Evolutionary conservation across 2,797 vertebrate species (phyloP), one percentile per base, ranked within the genome.

Genomic region (Gallinago stenura): DNA sequence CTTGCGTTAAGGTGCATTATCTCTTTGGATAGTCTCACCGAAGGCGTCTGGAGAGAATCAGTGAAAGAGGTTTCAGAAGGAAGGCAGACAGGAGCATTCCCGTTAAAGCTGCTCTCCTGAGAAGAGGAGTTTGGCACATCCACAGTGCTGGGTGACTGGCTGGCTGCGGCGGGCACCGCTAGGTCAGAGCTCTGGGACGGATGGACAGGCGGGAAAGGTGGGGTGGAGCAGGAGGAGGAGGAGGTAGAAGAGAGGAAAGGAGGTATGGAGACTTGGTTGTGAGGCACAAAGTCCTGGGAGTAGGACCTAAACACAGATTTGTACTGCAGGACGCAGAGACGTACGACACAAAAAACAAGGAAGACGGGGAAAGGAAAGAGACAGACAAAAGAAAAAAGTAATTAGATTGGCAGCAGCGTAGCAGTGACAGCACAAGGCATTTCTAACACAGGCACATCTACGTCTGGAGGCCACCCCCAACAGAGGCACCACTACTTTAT

Each of bases 1-100:
- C 80, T 90, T 8, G 24, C 0, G 7, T 66, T 80, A 90, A 85
- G 90, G 58, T 3, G 39, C 30, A 21, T 57, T 68, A 87, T 83
- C 93, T 24, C 93, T 70, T 92, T 77, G 46, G 80, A 90, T 35
- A 65, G 97, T 98, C 99, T 99, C 99, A 99, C 99, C 99, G 98
- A 98, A 97, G 99, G 98, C 95, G 98, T 99, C 98, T 98, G 99
- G 96, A 99, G 99, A 97, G 98, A 98, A 98, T 99, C 99, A 98
- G 98, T 98, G 98, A 99, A 98, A 99, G 99, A 99, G 97, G 98
- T 98, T 98, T 99, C 99, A 95, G 99, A 98, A 98, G 99, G 98
- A 98, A 99, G 99, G 99, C 98, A 98, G 98, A 98, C 98, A 98
- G 98, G 97, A 98, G 98, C 98, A 98, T 97, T 98, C 98, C 98